These are phyloP conservation scores for Mercenaria mercenaria DNA, from an alignment of 1,140 invertebrate species.

Conservation along the genomic window DNA sequence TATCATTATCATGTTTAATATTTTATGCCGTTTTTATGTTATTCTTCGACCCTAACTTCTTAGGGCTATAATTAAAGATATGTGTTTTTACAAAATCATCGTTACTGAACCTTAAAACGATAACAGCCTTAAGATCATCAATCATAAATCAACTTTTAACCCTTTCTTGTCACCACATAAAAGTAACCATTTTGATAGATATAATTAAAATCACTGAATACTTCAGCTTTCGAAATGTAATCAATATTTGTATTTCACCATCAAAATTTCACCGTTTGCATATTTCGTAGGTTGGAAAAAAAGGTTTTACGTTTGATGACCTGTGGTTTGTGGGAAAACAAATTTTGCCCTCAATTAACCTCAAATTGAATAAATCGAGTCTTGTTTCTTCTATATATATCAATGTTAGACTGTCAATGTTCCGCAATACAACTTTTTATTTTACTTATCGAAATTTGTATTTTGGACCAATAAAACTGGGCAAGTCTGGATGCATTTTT, in stretches of 20 bases:
- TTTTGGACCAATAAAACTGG: too few relatives aligned
- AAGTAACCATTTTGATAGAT: conserved; percentile 26
- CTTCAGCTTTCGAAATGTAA: not conserved
- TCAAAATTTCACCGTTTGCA: not conserved
- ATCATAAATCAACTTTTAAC: not conserved
- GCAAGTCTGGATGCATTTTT: too few relatives aligned
- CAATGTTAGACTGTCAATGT: too few relatives aligned
- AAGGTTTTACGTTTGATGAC: not conserved
- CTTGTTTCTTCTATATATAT: too few relatives aligned
- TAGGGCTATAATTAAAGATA: conserved; percentile 16
- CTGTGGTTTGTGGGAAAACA: not conserved
- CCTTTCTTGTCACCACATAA: conserved; percentile 30
- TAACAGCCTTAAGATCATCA: not conserved
- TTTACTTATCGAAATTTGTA: too few relatives aligned
- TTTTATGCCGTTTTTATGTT: not conserved
- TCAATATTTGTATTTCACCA: conserved; percentile 5
- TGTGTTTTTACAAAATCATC: conserved; percentile 1
- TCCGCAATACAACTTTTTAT: too few relatives aligned
- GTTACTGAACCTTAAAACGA: conserved; percentile 2
- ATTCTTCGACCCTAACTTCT: not conserved
- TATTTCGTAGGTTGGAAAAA: not conserved
- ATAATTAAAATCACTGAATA: conserved; percentile 43
- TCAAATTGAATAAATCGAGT: too few relatives aligned
- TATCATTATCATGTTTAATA: not conserved
- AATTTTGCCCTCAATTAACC: not conserved